Percentiles rank a stretch among this genome's conserved stretches.
phyloP scores from a whole-genome alignment of 1,140 invertebrate species.

The Portunus trituberculatus region DNA sequence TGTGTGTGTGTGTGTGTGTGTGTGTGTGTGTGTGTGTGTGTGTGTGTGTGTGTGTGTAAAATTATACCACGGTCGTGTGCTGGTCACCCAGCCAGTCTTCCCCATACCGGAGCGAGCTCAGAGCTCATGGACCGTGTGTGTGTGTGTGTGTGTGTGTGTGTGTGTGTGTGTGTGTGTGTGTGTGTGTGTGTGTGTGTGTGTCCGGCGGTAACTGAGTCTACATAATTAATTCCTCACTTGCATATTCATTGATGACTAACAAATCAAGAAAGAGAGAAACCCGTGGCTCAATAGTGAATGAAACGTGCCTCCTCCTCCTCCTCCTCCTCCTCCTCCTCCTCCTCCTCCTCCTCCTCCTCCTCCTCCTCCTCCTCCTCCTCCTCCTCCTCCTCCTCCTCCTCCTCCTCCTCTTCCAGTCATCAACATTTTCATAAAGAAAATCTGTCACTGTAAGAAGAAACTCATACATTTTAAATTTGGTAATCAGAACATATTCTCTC shows the following conservation, averaged over 20 bases:
- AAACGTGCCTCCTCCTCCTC: background rate
- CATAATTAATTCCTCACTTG: no score
- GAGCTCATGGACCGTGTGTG: no score
- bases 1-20: no score
- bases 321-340: background rate
- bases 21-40: slow-evolving; percentile 35
- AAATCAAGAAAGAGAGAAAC: background rate
- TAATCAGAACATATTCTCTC: no score
- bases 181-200: background rate
- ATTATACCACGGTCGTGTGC: no score
- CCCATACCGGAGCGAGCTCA: no score
- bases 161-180: background rate
- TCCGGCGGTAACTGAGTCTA: no score
- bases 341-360: background rate
- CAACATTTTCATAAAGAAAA: background rate
- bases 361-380: background rate
- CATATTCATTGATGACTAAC: background rate
- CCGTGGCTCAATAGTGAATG: background rate
- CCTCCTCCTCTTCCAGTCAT: background rate
- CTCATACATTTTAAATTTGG: no score
- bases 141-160: background rate
- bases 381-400: background rate
- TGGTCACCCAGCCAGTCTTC: no score
- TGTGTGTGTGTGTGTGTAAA: background rate
- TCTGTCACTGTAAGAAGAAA: no score